These are phyloP conservation scores for Gymnocephalus cernua DNA, from an alignment of 2,113 vertebrate species.

Conservation along the genomic window DNA sequence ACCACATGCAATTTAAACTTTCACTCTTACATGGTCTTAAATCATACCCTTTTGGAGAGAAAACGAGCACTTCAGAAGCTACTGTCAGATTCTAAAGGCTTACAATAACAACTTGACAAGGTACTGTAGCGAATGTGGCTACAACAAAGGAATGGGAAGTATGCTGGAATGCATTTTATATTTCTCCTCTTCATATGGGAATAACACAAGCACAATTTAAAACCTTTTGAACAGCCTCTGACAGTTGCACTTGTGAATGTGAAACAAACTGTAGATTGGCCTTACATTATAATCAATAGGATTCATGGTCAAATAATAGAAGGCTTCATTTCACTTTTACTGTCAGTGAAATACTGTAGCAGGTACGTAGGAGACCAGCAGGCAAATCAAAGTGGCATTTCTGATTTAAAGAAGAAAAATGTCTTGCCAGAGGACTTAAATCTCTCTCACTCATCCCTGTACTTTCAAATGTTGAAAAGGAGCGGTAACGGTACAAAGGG, in stretches of 20 bases:
- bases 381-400: constrained; percentile 47
- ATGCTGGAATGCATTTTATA: constrained; percentile 4
- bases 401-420: constrained; percentile 22
- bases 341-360: constrained; percentile 1
- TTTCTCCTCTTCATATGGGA: background rate
- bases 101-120: constrained; percentile 45
- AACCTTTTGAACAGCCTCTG: background rate
- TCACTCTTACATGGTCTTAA: constrained; percentile 40
- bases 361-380: constrained; percentile 32
- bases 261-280: background rate
- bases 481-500: constrained; percentile 47
- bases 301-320: constrained; percentile 20
- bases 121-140: constrained; percentile 20
- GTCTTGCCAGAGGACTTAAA: constrained; percentile 34
- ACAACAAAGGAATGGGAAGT: constrained; percentile 6
- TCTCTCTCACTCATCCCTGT: constrained; percentile 38
- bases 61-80: constrained; percentile 23
- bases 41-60: constrained; percentile 27
- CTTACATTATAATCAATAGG: constrained; percentile 11
- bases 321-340: background rate
- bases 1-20: constrained; percentile 8
- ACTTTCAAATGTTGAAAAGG: constrained; percentile 44
- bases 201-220: background rate
- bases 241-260: background rate
- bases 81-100: constrained; percentile 40